phyloP scores from a whole-genome alignment of 2,797 vertebrate species.

The Sebastes steindachneri region DNA sequence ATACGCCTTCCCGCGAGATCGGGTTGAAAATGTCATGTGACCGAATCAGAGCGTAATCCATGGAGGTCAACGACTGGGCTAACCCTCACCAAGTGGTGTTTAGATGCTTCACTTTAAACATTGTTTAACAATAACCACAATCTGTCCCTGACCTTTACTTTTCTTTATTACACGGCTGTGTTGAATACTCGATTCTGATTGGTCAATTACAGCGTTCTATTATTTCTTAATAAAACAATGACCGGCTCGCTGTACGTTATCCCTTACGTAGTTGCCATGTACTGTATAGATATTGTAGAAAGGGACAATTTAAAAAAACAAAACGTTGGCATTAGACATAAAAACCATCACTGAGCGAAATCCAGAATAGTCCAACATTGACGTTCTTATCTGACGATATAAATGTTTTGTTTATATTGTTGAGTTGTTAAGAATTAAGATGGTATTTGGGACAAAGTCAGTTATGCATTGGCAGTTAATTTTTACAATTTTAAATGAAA shows the following conservation, averaged over 20 bases:
- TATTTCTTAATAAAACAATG: too few species aligned
- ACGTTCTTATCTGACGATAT: neutral
- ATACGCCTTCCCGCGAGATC: neutral
- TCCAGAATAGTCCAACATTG: neutral
- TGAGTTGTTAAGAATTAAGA: neutral
- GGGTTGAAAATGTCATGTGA: neutral
- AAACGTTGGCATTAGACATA: neutral
- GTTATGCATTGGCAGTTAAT: neutral
- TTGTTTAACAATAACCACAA: neutral
- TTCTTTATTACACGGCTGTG: too few species aligned
- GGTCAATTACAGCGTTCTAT: too few species aligned
- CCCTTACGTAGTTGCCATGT: too few species aligned
- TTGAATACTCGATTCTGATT: too few species aligned
- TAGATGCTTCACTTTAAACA: neutral
- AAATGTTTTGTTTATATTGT: neutral
- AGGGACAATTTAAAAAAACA: neutral
- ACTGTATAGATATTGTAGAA: neutral
- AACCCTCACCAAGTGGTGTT: neutral
- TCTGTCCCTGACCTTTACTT: neutral
- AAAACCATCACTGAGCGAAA: neutral
- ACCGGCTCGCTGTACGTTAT: too few species aligned
- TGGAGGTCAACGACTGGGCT: neutral
- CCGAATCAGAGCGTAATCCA: neutral
- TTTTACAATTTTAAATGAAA: neutral
- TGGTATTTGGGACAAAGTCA: neutral